Evolutionary conservation across 2,113 vertebrate genomes (phyloP).

Genomic region (Stictonetta naevosa): DNA sequence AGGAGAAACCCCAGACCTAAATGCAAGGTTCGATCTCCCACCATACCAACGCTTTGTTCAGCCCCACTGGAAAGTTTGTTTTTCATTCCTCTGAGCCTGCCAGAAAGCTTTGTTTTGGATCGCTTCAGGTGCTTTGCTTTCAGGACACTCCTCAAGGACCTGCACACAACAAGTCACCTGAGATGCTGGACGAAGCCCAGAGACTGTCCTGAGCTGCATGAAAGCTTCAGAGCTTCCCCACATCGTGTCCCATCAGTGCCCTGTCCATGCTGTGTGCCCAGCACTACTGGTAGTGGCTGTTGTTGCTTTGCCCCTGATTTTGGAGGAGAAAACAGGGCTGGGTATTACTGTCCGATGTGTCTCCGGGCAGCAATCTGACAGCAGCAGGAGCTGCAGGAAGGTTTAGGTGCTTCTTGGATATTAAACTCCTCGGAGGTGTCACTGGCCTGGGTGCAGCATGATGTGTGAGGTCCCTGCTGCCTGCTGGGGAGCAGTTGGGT

Average conservation of each 20-base stretch:
- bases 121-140: background rate
- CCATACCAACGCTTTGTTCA: background rate
- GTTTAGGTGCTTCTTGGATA: background rate
- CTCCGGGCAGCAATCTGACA: background rate
- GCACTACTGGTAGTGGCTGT: background rate
- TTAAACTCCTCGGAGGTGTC: background rate
- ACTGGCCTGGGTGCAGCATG: background rate
- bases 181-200: background rate
- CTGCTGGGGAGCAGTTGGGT: background rate
- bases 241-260: background rate
- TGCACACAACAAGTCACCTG: background rate
- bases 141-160: slow-evolving; percentile 20
- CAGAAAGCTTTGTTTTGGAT: background rate
- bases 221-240: background rate
- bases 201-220: background rate
- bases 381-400: background rate
- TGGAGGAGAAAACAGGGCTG: background rate
- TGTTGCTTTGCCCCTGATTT: background rate
- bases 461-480: background rate
- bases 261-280: background rate
- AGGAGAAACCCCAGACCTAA: background rate
- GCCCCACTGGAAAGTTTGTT: background rate
- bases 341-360: background rate
- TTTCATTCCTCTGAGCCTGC: background rate
- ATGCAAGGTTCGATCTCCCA: background rate